Evolutionary conservation across 2,888 invertebrate genomes (phyloP).

Genomic region (Melanotus villosus): DNA sequence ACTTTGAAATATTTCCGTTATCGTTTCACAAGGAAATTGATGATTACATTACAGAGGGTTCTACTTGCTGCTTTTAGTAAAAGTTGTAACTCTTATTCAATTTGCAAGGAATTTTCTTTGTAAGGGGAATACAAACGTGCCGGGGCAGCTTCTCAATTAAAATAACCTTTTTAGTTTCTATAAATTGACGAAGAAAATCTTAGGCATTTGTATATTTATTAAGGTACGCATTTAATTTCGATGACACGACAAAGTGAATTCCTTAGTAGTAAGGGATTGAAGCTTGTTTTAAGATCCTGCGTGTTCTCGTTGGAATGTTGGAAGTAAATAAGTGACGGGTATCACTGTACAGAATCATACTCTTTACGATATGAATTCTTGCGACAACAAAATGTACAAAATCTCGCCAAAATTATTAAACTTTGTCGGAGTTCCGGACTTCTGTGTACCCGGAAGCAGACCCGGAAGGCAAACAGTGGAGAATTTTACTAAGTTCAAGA

Average conservation of each 20-base stretch:
- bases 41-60: constrained; percentile 42
- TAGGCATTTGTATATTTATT: too few species aligned
- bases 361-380: constrained; percentile 16
- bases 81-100: constrained; percentile 43
- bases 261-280: too few species aligned
- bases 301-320: too few species aligned
- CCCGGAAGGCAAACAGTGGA: constrained; percentile 48
- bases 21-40: constrained; percentile 48
- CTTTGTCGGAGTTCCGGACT: constrained; percentile 41
- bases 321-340: too few species aligned
- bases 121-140: constrained; percentile 12
- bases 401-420: constrained; percentile 41
- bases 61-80: constrained; percentile 42
- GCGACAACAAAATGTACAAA: constrained; percentile 30
- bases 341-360: constrained; percentile 3
- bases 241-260: too few species aligned
- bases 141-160: constrained; percentile 15
- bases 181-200: too few species aligned
- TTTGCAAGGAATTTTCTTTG: constrained; percentile 32
- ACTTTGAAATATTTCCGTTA: constrained; percentile 54
- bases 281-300: too few species aligned
- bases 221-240: too few species aligned
- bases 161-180: background rate
- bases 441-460: constrained; percentile 45
- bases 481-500: constrained; percentile 50